Conservation (phyloP, 2,888 invertebrate genomes). For the Zootermopsis nevadensis region DNA sequence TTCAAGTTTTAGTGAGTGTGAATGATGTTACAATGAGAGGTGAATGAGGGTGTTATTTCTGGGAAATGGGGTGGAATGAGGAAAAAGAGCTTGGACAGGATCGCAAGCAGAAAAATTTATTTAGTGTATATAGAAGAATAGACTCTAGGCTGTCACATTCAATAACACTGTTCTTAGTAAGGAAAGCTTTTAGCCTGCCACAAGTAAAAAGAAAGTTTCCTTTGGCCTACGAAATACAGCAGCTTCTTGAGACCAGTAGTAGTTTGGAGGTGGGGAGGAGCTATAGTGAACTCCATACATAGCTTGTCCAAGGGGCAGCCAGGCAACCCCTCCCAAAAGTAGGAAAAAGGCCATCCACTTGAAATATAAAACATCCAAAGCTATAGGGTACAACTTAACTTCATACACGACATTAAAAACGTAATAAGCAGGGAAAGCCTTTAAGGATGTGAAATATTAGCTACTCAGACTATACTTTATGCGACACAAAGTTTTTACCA, state of each 20-base stretch:
- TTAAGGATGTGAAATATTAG: slow-evolving; percentile 6
- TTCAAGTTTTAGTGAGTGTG: neutral
- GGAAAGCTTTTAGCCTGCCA: slow-evolving; percentile 40
- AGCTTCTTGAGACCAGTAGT: slow-evolving; percentile 6
- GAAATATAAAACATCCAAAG: neutral
- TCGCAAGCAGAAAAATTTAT: slow-evolving; percentile 46
- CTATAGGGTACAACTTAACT: neutral
- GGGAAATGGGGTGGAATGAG: neutral
- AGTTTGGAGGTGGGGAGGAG: neutral
- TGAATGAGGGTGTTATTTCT: neutral
- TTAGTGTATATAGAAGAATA: slow-evolving; percentile 50
- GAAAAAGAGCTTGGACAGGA: neutral
- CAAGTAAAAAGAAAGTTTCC: slow-evolving; percentile 20
- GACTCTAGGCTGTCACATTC: slow-evolving; percentile 47
- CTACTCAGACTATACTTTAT: neutral
- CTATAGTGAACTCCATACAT: slow-evolving; percentile 11
- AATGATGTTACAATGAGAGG: neutral
- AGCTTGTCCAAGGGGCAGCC: neutral
- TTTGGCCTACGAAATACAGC: slow-evolving; percentile 18
- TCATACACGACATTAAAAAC: neutral
- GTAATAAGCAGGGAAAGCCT: neutral
- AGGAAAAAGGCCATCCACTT: slow-evolving; percentile 1
- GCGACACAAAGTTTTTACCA: neutral
- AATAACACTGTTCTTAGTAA: slow-evolving; percentile 39
- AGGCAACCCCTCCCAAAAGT: neutral